Percentiles rank a stretch among this genome's conserved stretches.
These are phyloP conservation scores for Lasioglossum oenotherae DNA, from an alignment of 2,888 invertebrate genomes.

Conservation along the genomic window DNA sequence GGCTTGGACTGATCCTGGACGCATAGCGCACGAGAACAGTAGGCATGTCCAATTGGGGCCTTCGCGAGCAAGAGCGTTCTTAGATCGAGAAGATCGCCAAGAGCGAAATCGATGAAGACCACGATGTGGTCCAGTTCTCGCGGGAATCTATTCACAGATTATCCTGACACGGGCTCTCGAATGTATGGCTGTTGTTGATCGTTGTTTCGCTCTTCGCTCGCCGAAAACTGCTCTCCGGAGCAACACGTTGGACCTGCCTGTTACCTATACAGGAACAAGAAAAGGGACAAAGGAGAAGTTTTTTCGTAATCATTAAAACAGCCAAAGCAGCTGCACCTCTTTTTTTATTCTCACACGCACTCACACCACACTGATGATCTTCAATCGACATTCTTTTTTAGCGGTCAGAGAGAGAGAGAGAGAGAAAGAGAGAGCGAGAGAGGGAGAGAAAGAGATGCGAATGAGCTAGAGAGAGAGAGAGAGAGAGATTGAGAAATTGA, in stretches of 20 bases:
- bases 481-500: background rate
- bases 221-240: background rate
- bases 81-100: background rate
- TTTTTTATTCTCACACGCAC: conserved; percentile 58
- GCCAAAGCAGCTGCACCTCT: conserved; percentile 52
- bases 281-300: conserved; percentile 20
- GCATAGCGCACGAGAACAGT: background rate
- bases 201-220: background rate
- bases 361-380: conserved; percentile 55
- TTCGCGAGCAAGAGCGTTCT: conserved; percentile 10
- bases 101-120: background rate
- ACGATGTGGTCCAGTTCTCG: background rate
- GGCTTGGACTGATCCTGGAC: background rate
- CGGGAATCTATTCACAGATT: background rate
- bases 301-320: conserved; percentile 40
- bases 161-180: background rate
- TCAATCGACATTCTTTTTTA: conserved; percentile 69
- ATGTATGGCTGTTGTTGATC: background rate
- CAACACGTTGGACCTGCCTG: conserved; percentile 1
- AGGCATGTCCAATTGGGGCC: conserved; percentile 13
- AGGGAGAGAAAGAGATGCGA: conserved; percentile 35
- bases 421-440: conserved; percentile 35
- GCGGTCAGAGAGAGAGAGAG: conserved; percentile 62
- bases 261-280: conserved; percentile 20
- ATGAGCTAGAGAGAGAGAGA: background rate